Evolutionary conservation across 2,797 vertebrate species (phyloP), one percentile per base, ranked within the genome.

Genomic region (Sebastolobus altivelis): DNA sequence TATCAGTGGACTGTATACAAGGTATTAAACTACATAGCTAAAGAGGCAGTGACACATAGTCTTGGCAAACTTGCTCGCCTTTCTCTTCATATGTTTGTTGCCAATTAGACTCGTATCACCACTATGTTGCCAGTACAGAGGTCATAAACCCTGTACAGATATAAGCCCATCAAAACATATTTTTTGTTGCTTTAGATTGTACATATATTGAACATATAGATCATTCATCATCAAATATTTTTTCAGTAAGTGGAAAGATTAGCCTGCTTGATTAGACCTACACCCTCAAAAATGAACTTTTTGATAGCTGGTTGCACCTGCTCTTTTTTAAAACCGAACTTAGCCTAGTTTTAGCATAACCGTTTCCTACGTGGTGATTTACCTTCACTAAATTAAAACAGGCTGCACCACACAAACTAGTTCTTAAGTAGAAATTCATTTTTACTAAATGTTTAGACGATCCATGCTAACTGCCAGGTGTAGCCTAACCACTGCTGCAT

Each of bases 171-270:
- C 1, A 16, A 43, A 49, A 35, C 5, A 8, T 25, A 29, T 43
- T 25, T 65, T 69, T 56, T 3, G 7, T 14, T 25, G 25, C 25
- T 25, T 25, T 25, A 25, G 25, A 25, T 25, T 25, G 25, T 25
- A 25, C 25, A 25, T 25, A 25, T 25, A 25, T 25, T 25, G 25
- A 25, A 25, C 25, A 25, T 25, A 25, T 25, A 25, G 25, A 25
- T 25, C 25, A 25, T 25, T 25, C 25, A 25, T 25, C 25, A 25
- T 25, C 25, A 25, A 25, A 25, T 25, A 25, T 25, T 59, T 46
- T 37, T 75, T 59, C 33, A 75, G 31, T 29, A 35, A 49, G 72
- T 18, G 11, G 60, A 37, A 60, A 16, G 69, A 38, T 72, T 13
- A 27, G 29, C 13, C 25, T 37, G 33, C 25, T 61, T 68, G 20